Percentiles rank a stretch among this genome's conserved stretches.
phyloP scores from a whole-genome alignment of 2,888 invertebrate genomes.

The Allolobophora icterica region DNA sequence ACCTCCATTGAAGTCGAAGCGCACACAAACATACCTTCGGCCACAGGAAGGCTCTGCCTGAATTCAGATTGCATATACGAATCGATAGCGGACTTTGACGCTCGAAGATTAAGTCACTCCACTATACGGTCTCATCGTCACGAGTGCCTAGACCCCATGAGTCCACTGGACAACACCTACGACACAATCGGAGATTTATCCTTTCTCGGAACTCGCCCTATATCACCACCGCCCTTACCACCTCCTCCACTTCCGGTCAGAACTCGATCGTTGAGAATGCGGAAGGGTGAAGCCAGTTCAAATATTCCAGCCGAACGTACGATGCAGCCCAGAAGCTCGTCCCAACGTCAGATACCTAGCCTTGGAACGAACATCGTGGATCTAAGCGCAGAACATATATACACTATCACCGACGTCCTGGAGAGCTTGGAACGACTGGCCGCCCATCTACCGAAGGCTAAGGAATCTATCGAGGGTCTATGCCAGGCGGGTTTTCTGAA shows the following conservation, averaged over 20 bases:
- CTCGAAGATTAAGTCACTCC: neutral
- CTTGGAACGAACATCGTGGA: constrained; percentile 14
- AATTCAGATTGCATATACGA: neutral
- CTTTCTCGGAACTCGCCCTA: neutral
- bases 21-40: neutral
- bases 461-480: constrained; percentile 11
- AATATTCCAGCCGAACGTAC: neutral
- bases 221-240: neutral
- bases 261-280: neutral
- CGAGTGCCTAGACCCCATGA: too few relatives aligned
- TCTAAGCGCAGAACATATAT: neutral
- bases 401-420: constrained; percentile 13
- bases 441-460: constrained; percentile 13
- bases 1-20: neutral
- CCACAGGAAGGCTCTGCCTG: neutral
- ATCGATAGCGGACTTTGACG: neutral
- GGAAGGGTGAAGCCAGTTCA: neutral
- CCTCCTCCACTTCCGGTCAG: neutral
- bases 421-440: neutral
- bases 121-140: too few relatives aligned
- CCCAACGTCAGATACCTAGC: neutral
- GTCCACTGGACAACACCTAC: constrained; percentile 17
- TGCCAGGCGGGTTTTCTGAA: neutral
- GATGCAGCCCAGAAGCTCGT: neutral
- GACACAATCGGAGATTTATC: neutral